Evolutionary conservation across 1,140 invertebrate genomes (phyloP).

Genomic region (Dysdera silvatica): DNA sequence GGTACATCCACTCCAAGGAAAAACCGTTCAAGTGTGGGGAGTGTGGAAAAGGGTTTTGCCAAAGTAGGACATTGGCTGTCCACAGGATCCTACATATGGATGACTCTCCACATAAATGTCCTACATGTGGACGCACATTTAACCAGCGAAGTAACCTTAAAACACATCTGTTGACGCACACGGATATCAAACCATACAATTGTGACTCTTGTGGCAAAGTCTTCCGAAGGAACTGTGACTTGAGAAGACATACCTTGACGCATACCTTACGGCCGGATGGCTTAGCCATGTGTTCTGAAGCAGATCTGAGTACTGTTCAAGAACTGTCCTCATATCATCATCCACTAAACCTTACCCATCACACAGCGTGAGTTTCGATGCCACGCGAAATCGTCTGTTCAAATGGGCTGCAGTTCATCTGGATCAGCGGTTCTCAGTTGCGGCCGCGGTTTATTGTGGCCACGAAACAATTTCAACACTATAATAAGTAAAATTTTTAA

Average conservation of each 20-base stretch:
- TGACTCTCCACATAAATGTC: slow-evolving; percentile 79
- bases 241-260: slow-evolving; percentile 65
- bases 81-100: slow-evolving; percentile 87
- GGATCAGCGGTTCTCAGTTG: too few relatives aligned
- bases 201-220: slow-evolving; percentile 43
- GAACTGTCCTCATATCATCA: too few relatives aligned
- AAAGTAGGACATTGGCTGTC: slow-evolving; percentile 84
- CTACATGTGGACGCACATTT: slow-evolving; percentile 66
- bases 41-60: slow-evolving; percentile 95
- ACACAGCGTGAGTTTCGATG: too few relatives aligned
- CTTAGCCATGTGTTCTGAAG: too few relatives aligned
- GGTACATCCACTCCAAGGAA: slow-evolving; percentile 94
- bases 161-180: slow-evolving; percentile 85
- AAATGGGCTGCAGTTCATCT: too few relatives aligned
- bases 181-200: slow-evolving; percentile 75
- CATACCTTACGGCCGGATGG: slow-evolving; percentile 64
- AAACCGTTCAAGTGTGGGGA: slow-evolving; percentile 94
- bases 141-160: slow-evolving; percentile 83
- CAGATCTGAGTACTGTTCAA: too few relatives aligned
- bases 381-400: too few relatives aligned
- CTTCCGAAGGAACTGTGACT: slow-evolving; percentile 40
- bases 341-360: too few relatives aligned
- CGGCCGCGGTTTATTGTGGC: too few relatives aligned
- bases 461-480: too few relatives aligned
- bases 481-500: too few relatives aligned